These are phyloP conservation scores for Aporophyla nigra DNA, from an alignment of 2,888 invertebrate species.

Conservation along the genomic window DNA sequence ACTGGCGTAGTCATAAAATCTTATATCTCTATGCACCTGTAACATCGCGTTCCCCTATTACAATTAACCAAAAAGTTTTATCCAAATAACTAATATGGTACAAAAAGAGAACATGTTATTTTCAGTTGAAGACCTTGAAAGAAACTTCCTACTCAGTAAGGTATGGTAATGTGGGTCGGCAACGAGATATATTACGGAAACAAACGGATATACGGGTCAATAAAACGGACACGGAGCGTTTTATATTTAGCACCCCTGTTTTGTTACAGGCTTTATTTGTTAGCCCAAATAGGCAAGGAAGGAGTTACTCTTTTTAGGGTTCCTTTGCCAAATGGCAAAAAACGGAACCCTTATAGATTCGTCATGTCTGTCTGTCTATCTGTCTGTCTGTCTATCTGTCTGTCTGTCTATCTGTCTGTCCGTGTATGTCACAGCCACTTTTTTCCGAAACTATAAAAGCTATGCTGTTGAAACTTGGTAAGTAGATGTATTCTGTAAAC, in stretches of 20 bases:
- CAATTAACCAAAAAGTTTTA: neutral
- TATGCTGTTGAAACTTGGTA: no score
- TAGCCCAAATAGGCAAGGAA: neutral
- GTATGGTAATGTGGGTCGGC: slow-evolving; percentile 37
- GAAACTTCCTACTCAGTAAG: slow-evolving; percentile 10
- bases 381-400: no score
- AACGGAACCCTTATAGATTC: no score
- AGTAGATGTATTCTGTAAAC: no score
- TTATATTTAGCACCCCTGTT: slow-evolving; percentile 18
- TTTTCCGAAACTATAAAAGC: no score
- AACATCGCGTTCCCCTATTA: neutral
- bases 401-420: no score
- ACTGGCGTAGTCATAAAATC: no score
- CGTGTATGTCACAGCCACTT: no score
- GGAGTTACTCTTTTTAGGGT: neutral
- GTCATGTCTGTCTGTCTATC: no score
- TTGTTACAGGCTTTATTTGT: slow-evolving; percentile 4
- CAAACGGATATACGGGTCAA: slow-evolving; percentile 23
- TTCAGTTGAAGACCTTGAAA: slow-evolving; percentile 6
- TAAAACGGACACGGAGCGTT: slow-evolving; percentile 29
- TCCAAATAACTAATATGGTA: neutral
- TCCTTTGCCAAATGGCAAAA: no score
- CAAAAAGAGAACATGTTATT: slow-evolving; percentile 11
- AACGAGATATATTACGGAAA: slow-evolving; percentile 26
- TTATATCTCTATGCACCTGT: neutral